phyloP scores from a whole-genome alignment of 2,888 invertebrate species.

The Pediacus dermestoides region DNA sequence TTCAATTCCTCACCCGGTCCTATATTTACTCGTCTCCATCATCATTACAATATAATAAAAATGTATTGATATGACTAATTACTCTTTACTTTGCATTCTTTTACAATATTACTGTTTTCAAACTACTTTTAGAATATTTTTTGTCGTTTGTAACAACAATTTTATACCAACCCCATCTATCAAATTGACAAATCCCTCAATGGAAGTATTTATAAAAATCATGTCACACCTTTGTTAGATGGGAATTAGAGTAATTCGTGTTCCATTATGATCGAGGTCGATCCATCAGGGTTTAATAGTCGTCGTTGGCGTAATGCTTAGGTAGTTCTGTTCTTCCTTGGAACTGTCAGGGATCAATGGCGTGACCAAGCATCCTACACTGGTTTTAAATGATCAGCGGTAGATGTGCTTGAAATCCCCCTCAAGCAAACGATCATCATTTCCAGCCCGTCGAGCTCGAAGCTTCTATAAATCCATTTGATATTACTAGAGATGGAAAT shows the following conservation, averaged over 20 bases:
- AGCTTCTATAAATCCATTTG: constrained; percentile 42
- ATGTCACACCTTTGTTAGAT: constrained; percentile 8
- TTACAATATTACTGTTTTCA: too few relatives aligned
- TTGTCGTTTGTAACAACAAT: too few relatives aligned
- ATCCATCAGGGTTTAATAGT: constrained; percentile 10
- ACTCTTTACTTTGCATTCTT: too few relatives aligned
- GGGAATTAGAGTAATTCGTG: constrained; percentile 10
- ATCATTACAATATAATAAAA: too few relatives aligned
- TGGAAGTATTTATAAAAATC: constrained; percentile 9
- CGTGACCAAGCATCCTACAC: constrained; percentile 40
- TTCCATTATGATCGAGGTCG: constrained; percentile 8
- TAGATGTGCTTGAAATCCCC: constrained; percentile 34
- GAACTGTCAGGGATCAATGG: constrained; percentile 32
- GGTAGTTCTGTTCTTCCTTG: neutral
- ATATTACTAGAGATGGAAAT: constrained; percentile 41
- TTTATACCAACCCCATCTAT: constrained; percentile 7
- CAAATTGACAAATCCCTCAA: constrained; percentile 8
- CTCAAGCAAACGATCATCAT: constrained; percentile 38
- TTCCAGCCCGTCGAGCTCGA: constrained; percentile 41
- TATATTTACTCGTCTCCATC: too few relatives aligned
- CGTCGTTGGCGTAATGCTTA: constrained; percentile 1
- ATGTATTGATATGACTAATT: too few relatives aligned
- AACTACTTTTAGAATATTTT: too few relatives aligned
- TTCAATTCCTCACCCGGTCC: too few relatives aligned
- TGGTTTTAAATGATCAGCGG: constrained; percentile 42